phyloP scores from a whole-genome alignment of 30 jellyfish, hydroid and myxozoan genomes.

The Aurelia sp. region DNA sequence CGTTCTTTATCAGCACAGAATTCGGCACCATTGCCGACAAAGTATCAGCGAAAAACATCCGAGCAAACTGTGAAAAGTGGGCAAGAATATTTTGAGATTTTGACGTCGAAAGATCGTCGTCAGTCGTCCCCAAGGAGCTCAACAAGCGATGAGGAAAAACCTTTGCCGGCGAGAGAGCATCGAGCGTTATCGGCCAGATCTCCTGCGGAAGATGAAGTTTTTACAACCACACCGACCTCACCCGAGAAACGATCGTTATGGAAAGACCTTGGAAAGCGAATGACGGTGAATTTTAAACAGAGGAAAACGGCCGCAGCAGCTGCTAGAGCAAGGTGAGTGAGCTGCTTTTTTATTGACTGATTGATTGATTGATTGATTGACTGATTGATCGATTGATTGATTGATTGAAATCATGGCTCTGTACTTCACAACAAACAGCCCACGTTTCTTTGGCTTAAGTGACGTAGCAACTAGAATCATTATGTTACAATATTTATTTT shows the following conservation, averaged over 20 bases:
- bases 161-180: background rate
- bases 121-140: background rate
- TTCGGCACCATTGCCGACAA: background rate
- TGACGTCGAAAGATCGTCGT: background rate
- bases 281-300: slow-evolving; percentile 47
- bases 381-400: background rate
- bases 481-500: too few species aligned
- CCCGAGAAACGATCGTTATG: slow-evolving; percentile 15
- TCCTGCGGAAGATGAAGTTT: slow-evolving; percentile 9
- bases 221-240: slow-evolving; percentile 16
- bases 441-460: too few species aligned
- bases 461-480: too few species aligned
- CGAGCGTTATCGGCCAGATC: slow-evolving; percentile 21
- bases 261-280: slow-evolving; percentile 43
- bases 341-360: background rate
- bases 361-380: slow-evolving; percentile 2
- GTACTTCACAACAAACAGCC: background rate
- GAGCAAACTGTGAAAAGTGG: background rate
- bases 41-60: background rate
- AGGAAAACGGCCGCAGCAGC: slow-evolving; percentile 12
- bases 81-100: background rate
- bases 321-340: slow-evolving; percentile 30
- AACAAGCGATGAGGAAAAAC: background rate
- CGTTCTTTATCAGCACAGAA: background rate
- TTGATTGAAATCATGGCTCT: background rate